A percentile compares a stretch with the other conserved stretches of the same genome.
Evolutionary conservation across 1,140 invertebrate species (phyloP).

Genomic region (Orchesella cincta): DNA sequence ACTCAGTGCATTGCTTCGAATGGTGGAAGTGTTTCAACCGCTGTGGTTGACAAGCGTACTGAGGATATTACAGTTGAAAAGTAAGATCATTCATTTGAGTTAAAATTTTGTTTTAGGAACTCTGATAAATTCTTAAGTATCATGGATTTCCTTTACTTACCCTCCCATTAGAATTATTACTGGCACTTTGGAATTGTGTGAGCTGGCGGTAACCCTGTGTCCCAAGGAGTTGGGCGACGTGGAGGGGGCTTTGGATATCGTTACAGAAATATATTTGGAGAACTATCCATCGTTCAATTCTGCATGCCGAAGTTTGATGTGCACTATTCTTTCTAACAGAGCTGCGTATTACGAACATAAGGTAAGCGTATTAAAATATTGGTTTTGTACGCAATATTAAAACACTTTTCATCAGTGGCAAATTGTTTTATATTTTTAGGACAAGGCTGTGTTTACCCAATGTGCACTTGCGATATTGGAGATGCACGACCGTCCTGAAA

Average conservation of each 20-base stretch:
- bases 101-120: neutral
- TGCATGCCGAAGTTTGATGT: slow-evolving; percentile 58
- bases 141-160: slow-evolving; percentile 42
- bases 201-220: slow-evolving; percentile 44
- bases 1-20: slow-evolving; percentile 58
- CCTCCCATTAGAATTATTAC: slow-evolving; percentile 44
- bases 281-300: slow-evolving; percentile 47
- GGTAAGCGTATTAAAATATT: slow-evolving; percentile 56
- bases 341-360: slow-evolving; percentile 82
- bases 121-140: slow-evolving; percentile 16
- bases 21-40: slow-evolving; percentile 53
- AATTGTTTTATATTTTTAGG: slow-evolving; percentile 58
- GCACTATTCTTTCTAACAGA: slow-evolving; percentile 73
- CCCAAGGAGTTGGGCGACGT: slow-evolving; percentile 38
- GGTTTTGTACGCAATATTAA: slow-evolving; percentile 21
- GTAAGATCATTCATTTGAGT: slow-evolving; percentile 31
- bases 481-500: slow-evolving; percentile 24
- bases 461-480: slow-evolving; percentile 42
- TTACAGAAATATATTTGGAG: slow-evolving; percentile 49
- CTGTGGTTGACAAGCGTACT: slow-evolving; percentile 52
- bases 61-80: slow-evolving; percentile 56
- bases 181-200: slow-evolving; percentile 45
- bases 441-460: slow-evolving; percentile 77
- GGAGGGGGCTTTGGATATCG: slow-evolving; percentile 33
- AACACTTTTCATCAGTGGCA: neutral